phyloP scores from a whole-genome alignment of 2,113 vertebrate species.

The Aptenodytes forsteri region DNA sequence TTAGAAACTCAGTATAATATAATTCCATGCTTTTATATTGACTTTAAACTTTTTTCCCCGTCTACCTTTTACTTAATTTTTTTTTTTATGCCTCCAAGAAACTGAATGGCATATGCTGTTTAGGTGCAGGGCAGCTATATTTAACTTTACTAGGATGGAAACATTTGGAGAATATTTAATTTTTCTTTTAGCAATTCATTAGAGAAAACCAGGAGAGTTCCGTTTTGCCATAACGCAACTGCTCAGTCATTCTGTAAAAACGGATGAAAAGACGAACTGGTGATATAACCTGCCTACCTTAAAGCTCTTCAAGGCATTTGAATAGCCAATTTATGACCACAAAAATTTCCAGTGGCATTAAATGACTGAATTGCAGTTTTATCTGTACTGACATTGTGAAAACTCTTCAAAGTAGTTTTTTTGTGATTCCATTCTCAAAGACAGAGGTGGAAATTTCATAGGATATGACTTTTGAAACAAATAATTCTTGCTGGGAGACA shows the following conservation, averaged over 20 bases:
- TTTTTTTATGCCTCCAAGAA: background rate
- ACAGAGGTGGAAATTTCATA: background rate
- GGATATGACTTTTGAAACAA: background rate
- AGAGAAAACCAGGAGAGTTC: background rate
- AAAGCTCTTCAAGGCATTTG: background rate
- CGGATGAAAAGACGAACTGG: fast-evolving
- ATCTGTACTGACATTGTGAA: background rate
- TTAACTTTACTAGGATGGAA: background rate
- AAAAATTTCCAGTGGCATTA: background rate
- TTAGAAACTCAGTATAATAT: background rate
- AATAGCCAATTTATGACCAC: background rate
- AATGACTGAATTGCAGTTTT: background rate
- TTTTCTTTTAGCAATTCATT: background rate
- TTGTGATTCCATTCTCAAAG: background rate
- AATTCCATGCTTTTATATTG: background rate
- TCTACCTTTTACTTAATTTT: background rate
- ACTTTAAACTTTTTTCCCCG: background rate
- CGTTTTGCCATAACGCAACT: background rate
- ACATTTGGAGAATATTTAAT: background rate
- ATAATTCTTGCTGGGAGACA: background rate
- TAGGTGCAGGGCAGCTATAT: background rate
- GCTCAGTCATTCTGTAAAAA: background rate
- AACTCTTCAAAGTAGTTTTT: background rate
- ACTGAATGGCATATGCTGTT: background rate
- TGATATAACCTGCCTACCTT: background rate